Conservation (phyloP, 2,888 invertebrate species). For the Clistopyga incitator region DNA sequence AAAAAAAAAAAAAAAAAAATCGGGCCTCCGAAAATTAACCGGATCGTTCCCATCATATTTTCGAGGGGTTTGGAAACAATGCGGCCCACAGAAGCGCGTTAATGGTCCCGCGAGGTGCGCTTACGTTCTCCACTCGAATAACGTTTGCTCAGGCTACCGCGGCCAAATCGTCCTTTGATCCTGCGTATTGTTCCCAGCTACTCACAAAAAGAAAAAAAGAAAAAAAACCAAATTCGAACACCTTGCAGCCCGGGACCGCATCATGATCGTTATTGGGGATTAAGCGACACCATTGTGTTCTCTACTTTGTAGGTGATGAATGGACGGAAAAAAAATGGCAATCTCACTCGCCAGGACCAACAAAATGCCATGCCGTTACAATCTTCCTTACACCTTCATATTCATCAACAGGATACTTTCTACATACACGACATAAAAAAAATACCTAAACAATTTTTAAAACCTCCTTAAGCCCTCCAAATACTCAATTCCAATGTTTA, state of each 20-base stretch:
- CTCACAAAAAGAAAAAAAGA: neutral
- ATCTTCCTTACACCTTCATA: neutral
- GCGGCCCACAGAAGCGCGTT: conserved; percentile 44
- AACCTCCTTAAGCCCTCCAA: too few relatives aligned
- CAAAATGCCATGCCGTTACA: neutral
- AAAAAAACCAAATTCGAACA: conserved; percentile 28
- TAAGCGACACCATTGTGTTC: conserved; percentile 27
- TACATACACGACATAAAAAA: too few relatives aligned
- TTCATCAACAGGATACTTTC: neutral
- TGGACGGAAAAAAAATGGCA: conserved; percentile 7
- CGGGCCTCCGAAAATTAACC: conserved; percentile 42
- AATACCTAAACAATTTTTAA: too few relatives aligned
- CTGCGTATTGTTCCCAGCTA: conserved; percentile 23
- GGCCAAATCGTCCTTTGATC: conserved; percentile 53
- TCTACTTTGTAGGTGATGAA: conserved; percentile 34
- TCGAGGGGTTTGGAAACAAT: conserved; percentile 33
- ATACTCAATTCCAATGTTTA: too few relatives aligned
- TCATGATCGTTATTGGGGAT: conserved; percentile 40
- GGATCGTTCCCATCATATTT: conserved; percentile 43
- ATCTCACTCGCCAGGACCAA: neutral
- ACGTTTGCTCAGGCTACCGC: conserved; percentile 58
- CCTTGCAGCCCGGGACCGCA: conserved; percentile 18
- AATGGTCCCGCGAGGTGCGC: conserved; percentile 43
- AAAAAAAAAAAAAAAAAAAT: conserved; percentile 24
- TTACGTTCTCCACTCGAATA: conserved; percentile 35